A percentile compares a stretch with the other conserved stretches of the same genome.
These are phyloP conservation scores for Chelonia mydas DNA, from an alignment of 2,797 vertebrate genomes.

Conservation along the genomic window DNA sequence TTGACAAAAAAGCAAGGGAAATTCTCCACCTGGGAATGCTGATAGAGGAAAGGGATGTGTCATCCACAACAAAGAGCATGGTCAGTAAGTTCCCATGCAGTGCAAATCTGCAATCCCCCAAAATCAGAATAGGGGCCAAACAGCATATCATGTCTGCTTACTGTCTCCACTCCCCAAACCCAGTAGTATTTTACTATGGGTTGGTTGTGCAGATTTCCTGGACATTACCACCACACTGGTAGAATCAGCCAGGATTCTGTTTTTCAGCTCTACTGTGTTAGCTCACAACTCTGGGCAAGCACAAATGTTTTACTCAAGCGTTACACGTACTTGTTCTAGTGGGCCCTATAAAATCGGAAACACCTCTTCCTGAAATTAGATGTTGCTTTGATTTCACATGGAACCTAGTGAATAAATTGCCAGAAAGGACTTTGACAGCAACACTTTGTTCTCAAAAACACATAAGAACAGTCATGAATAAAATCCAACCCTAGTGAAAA, in stretches of 20 bases:
- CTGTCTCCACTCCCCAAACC: background rate
- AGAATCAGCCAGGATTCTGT: background rate
- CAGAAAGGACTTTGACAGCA: background rate
- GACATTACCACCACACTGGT: background rate
- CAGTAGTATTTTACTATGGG: background rate
- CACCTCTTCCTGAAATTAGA: background rate
- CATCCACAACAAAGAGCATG: background rate
- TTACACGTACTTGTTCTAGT: background rate
- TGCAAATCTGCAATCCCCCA: background rate
- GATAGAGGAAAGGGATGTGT: background rate
- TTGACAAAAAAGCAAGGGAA: background rate
- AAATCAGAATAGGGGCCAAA: background rate
- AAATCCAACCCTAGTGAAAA: background rate
- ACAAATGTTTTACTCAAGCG: background rate
- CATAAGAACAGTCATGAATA: background rate
- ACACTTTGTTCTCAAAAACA: background rate
- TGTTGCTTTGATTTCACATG: background rate
- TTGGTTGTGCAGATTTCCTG: background rate
- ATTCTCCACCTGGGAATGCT: background rate
- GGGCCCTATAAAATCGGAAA: background rate
- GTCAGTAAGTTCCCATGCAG: background rate
- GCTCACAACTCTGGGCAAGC: background rate
- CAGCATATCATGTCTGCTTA: fast-evolving
- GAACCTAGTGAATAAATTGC: background rate
- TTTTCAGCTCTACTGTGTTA: background rate